Percentiles rank a stretch among this genome's conserved stretches.
Evolutionary conservation across 2,888 invertebrate species (phyloP).

Genomic region (Pomacea canaliculata): DNA sequence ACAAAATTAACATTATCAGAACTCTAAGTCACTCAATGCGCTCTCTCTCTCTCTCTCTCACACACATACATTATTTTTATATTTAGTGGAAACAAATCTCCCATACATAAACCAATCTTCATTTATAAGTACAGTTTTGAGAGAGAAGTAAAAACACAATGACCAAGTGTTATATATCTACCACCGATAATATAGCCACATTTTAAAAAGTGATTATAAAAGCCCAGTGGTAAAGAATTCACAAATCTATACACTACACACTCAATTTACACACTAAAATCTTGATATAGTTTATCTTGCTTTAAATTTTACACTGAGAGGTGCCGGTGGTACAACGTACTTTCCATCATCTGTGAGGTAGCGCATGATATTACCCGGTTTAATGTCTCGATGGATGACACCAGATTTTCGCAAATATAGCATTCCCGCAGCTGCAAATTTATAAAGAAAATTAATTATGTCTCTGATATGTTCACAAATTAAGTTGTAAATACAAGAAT

Average conservation of each 20-base stretch:
- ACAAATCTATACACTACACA: neutral
- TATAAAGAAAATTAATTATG: neutral
- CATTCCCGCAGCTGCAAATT: conserved; percentile 84
- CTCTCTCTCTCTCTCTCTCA: too few relatives aligned
- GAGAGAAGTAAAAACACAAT: neutral
- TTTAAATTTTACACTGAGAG: too few relatives aligned
- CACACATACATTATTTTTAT: too few relatives aligned
- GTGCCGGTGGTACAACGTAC: neutral
- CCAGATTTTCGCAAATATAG: conserved; percentile 92
- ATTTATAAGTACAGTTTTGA: neutral
- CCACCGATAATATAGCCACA: too few relatives aligned
- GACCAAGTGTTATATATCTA: neutral
- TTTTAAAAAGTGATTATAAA: too few relatives aligned
- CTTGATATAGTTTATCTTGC: too few relatives aligned
- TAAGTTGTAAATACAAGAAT: neutral
- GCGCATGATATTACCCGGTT: conserved; percentile 98
- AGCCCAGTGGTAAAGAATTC: neutral
- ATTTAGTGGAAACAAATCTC: too few relatives aligned
- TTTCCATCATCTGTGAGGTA: conserved; percentile 74
- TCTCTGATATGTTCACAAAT: neutral
- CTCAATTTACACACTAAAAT: too few relatives aligned
- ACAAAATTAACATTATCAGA: too few relatives aligned
- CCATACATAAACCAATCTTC: too few relatives aligned
- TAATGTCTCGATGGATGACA: conserved; percentile 92
- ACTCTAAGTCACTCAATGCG: too few relatives aligned